These are phyloP conservation scores for Pelusios castaneus DNA, from an alignment of 2,113 vertebrate species.

Conservation along the genomic window DNA sequence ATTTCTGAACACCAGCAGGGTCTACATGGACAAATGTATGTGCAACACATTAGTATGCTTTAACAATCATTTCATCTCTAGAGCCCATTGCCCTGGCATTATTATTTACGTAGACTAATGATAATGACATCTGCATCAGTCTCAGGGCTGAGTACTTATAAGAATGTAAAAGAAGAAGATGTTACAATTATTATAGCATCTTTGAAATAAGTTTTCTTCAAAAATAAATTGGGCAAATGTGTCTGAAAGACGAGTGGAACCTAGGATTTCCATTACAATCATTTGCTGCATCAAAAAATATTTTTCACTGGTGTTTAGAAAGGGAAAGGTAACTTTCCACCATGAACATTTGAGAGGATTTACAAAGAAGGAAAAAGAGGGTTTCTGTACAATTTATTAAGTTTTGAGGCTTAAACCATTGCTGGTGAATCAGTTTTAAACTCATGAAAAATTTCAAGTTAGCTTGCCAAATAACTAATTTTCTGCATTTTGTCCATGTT, in stretches of 20 bases:
- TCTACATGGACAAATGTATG: neutral
- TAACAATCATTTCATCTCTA: neutral
- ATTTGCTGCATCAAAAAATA: neutral
- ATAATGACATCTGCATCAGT: neutral
- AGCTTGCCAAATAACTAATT: neutral
- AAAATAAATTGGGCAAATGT: neutral
- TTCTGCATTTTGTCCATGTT: neutral
- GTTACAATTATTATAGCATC: neutral
- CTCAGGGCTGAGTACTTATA: neutral
- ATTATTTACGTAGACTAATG: neutral
- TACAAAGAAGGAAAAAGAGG: neutral
- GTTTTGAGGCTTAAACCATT: neutral
- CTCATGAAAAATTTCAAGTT: neutral
- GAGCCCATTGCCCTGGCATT: neutral
- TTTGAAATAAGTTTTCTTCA: neutral
- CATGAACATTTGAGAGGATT: neutral
- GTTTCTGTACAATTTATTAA: neutral
- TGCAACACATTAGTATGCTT: neutral
- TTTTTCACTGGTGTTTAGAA: neutral
- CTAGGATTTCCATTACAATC: neutral
- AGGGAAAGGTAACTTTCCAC: neutral
- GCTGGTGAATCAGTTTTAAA: neutral
- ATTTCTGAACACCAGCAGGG: neutral
- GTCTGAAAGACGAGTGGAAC: neutral
- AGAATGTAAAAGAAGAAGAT: neutral